Base-by-base conservation (phyloP, 2,888 invertebrate genomes). In the Fabriciana adippe region DNA sequence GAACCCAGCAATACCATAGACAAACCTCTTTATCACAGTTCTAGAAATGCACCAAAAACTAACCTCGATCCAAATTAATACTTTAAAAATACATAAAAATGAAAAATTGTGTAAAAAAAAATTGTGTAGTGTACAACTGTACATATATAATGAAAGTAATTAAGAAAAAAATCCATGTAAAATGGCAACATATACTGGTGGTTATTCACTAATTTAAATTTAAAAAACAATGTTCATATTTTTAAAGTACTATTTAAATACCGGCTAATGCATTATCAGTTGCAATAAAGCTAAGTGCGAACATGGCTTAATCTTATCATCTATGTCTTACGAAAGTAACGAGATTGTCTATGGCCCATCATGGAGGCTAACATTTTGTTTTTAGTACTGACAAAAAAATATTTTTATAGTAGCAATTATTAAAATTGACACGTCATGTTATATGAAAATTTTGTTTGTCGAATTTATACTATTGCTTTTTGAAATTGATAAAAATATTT, bases 1-100 rank as follows among this genome's bases (percentile, higher is more conserved):
- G 21, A 61, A 61, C 53, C 54, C 41, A 68, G 64, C 51, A 59
- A n/a, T 69, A 74, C 88, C 90, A 91, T 90, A 91, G 90, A 89
- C 91, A 88, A 88, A 83, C 80, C 90, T 86, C 89, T 89, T 84
- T 90, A 92, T 92, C 92, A 92, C 92, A 92, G 92, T 85, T 91
- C 85, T 84, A 80, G 81, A 92, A 92, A 92, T 92, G 91, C 92
- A 89, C 79, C 83, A 80, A 76, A 79, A 78, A 79, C 75, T 55
- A 64, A 64, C 67, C 65, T 60, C 63, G 54, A 61, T 50, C 50
- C 51, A 11, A 14, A 51, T 51, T 13, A 35, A 51, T 16, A 51
- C 31, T 51, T 31, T 61, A 35, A 61, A 48, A 60, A 50, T 41
- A 16, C 15, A 41, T 41, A 56, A 16, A 41, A 18, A 56, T 0